Percentiles rank a stretch among this genome's conserved stretches.
Conservation (phyloP, 1,140 invertebrate species). For the Saccostrea cuccullata region DNA sequence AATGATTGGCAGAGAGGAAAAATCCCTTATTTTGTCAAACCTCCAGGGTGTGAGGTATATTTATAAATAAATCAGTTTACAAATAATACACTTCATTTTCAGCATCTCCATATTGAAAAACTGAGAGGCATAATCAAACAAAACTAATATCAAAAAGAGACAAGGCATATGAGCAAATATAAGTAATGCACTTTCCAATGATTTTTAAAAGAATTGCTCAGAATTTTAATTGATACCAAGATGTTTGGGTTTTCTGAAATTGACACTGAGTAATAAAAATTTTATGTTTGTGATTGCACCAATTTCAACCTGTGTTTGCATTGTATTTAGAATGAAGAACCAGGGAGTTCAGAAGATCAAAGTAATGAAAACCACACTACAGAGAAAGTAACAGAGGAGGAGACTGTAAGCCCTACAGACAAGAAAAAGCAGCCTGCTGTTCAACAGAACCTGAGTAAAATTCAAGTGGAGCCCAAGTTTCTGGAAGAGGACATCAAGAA, state of each 20-base stretch:
- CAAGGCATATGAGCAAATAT: neutral
- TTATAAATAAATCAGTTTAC: neutral
- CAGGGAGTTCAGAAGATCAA: neutral
- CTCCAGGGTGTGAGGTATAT: constrained; percentile 80
- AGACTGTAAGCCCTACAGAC: neutral
- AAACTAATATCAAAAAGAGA: too few relatives aligned
- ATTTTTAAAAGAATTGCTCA: too few relatives aligned
- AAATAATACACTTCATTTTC: too few relatives aligned
- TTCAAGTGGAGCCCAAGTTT: constrained; percentile 70
- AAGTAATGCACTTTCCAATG: too few relatives aligned
- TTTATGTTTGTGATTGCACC: too few relatives aligned
- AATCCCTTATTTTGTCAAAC: constrained; percentile 94
- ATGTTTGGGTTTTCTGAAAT: too few relatives aligned
- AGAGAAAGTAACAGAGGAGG: constrained; percentile 11
- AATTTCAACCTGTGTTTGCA: neutral
- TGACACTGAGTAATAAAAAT: too few relatives aligned
- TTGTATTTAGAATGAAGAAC: neutral
- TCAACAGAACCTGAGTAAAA: constrained; percentile 68
- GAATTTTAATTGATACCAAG: too few relatives aligned
- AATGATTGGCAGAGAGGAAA: constrained; percentile 99
- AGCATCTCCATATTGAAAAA: too few relatives aligned
- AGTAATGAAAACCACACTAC: neutral
- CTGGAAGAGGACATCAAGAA: constrained; percentile 67
- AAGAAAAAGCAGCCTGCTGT: constrained; percentile 55
- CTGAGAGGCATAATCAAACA: too few relatives aligned